These are phyloP conservation scores for Petromus typicus DNA, from an alignment of 2,113 vertebrate genomes.

Conservation along the genomic window DNA sequence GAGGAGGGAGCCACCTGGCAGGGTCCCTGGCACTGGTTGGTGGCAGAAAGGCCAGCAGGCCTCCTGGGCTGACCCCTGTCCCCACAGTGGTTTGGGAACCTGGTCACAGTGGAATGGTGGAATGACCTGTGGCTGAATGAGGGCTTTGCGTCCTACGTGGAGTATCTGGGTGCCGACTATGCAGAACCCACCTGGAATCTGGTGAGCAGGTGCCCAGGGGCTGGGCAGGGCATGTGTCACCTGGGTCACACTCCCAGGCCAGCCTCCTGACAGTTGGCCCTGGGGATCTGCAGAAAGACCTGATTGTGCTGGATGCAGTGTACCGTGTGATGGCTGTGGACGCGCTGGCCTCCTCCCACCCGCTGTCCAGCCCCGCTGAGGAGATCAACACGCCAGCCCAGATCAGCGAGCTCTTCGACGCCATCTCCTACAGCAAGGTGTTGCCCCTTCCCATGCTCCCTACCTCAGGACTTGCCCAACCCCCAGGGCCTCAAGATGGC, in stretches of 20 bases:
- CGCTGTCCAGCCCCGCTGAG: conserved; percentile 87
- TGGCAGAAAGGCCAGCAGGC: accelerated
- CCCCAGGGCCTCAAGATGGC: background rate
- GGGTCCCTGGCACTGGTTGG: accelerated
- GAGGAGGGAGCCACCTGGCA: background rate
- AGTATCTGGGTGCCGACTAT: conserved; percentile 89
- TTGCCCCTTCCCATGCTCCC: accelerated
- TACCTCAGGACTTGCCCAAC: background rate
- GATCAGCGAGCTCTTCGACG: conserved; percentile 94
- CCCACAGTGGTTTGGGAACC: conserved; percentile 95
- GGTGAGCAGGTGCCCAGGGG: conserved; percentile 81
- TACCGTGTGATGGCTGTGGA: conserved; percentile 92
- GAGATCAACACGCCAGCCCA: conserved; percentile 91
- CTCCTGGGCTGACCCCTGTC: background rate
- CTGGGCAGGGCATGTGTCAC: accelerated
- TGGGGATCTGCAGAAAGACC: conserved; percentile 89
- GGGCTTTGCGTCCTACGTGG: conserved; percentile 94
- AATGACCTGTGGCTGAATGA: conserved; percentile 96
- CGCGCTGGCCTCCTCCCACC: conserved; percentile 93
- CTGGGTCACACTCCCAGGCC: background rate
- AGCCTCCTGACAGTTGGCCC: background rate
- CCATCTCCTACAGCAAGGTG: conserved; percentile 97
- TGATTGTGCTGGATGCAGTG: conserved; percentile 90
- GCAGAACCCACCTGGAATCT: conserved; percentile 88
- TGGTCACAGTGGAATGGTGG: conserved; percentile 95